Conservation (phyloP, 2,888 invertebrate genomes). For the Leptogaster cylindrica region DNA sequence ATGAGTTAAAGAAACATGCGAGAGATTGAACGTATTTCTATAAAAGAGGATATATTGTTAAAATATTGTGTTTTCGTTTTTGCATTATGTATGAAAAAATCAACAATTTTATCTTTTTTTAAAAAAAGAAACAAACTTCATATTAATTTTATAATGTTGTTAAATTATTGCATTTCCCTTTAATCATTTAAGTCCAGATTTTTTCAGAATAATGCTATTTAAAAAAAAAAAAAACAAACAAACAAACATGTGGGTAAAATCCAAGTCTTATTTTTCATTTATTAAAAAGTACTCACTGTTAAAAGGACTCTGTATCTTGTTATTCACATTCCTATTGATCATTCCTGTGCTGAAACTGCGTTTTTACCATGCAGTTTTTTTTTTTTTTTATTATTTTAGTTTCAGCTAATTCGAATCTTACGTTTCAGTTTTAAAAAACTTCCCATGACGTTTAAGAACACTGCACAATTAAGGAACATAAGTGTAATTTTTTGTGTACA, state of each 20-base stretch:
- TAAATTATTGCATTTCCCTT: slow-evolving; percentile 44
- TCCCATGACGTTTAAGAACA: too few relatives aligned
- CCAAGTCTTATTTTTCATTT: slow-evolving; percentile 41
- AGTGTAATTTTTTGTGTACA: too few relatives aligned
- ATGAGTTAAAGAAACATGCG: slow-evolving; percentile 40
- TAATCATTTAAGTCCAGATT: slow-evolving; percentile 39
- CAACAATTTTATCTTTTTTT: slow-evolving; percentile 31
- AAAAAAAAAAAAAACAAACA: slow-evolving; percentile 24
- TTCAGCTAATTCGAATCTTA: too few relatives aligned
- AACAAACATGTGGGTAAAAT: slow-evolving; percentile 32
- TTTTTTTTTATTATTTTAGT: too few relatives aligned
- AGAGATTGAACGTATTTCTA: slow-evolving; percentile 40
- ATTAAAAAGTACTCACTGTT: slow-evolving; percentile 38
- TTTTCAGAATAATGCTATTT: slow-evolving; percentile 32
- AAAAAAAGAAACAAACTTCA: slow-evolving; percentile 32
- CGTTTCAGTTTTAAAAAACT: too few relatives aligned
- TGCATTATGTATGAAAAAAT: slow-evolving; percentile 39
- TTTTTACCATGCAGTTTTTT: too few relatives aligned
- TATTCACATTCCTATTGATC: too few relatives aligned
- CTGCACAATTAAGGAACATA: too few relatives aligned
- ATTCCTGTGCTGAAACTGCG: too few relatives aligned
- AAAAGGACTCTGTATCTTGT: slow-evolving; percentile 18
- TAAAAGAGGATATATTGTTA: slow-evolving; percentile 42
- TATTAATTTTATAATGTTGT: slow-evolving; percentile 44
- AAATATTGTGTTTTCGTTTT: slow-evolving; percentile 41